Percentiles rank a stretch among this genome's conserved stretches.
Evolutionary conservation across 2,113 vertebrate species (phyloP).

Genomic region (Azemiops feae): DNA sequence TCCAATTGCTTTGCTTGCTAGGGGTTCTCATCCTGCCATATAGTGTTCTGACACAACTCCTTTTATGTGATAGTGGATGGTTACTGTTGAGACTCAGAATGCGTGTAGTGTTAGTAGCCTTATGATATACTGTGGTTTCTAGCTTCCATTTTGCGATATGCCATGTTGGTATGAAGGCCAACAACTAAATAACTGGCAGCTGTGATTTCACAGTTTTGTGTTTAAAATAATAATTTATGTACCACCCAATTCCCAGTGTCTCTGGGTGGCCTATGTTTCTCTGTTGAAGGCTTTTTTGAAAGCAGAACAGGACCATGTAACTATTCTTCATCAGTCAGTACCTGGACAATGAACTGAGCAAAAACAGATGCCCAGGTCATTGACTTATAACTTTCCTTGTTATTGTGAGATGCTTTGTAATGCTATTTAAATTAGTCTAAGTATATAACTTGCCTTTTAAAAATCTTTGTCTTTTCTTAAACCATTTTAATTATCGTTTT

Average conservation of each 20-base stretch:
- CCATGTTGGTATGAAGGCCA: too few relatives aligned
- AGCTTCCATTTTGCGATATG: too few relatives aligned
- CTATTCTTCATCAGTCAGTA: background rate
- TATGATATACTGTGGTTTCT: too few relatives aligned
- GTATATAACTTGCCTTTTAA: background rate
- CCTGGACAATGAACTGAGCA: background rate
- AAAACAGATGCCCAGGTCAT: background rate
- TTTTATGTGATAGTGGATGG: too few relatives aligned
- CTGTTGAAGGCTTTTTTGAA: background rate
- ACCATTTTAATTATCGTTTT: background rate
- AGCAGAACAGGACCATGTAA: background rate
- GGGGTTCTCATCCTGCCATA: too few relatives aligned
- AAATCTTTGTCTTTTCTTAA: background rate
- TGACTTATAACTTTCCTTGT: background rate
- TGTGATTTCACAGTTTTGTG: too few relatives aligned
- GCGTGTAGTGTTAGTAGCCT: too few relatives aligned
- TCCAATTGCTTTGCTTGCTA: too few relatives aligned
- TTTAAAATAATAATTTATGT: background rate
- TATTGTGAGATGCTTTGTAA: background rate
- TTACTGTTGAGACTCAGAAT: too few relatives aligned
- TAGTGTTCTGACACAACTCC: too few relatives aligned
- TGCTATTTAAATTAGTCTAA: background rate
- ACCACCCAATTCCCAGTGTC: background rate
- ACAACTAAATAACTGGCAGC: too few relatives aligned
- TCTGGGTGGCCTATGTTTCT: background rate